These are phyloP conservation scores for Artemia franciscana DNA, from an alignment of 1,140 invertebrate species.

Conservation along the genomic window DNA sequence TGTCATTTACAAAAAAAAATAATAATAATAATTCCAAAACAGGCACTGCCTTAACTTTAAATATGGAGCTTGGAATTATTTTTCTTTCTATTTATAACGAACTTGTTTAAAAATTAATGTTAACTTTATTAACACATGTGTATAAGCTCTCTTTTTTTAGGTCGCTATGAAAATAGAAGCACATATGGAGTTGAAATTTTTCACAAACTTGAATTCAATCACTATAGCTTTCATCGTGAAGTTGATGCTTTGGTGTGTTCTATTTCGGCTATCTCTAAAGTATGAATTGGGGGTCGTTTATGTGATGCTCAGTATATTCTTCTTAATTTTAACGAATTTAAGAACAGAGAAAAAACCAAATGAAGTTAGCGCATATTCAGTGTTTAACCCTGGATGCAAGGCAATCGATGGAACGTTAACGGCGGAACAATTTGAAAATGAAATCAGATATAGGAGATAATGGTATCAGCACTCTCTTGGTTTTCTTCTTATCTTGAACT, in stretches of 20 bases:
- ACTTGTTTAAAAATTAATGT: background rate
- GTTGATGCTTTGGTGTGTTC: slow-evolving; percentile 31
- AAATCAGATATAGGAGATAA: slow-evolving; percentile 39
- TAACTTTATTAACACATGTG: background rate
- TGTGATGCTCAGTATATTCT: slow-evolving; percentile 48
- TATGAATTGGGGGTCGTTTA: slow-evolving; percentile 75
- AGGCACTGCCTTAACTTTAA: too few species aligned
- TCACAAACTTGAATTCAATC: background rate
- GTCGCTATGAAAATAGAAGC: background rate
- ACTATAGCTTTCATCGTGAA: background rate
- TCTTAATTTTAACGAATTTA: slow-evolving; percentile 64
- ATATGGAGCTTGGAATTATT: too few species aligned
- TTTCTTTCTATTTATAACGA: too few species aligned
- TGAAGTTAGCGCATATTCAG: slow-evolving; percentile 85
- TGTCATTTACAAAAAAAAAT: too few species aligned
- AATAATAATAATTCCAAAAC: too few species aligned
- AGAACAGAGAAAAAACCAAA: slow-evolving; percentile 31
- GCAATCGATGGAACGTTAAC: slow-evolving; percentile 77
- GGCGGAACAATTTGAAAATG: slow-evolving; percentile 77
- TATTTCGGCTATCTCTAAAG: slow-evolving; percentile 42
- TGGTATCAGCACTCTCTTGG: too few species aligned
- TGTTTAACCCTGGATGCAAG: slow-evolving; percentile 85
- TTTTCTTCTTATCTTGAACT: too few species aligned
- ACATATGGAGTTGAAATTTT: background rate
- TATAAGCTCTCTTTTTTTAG: background rate